These are phyloP conservation scores for Pitta sordida DNA, from an alignment of 2,113 vertebrate species.

Conservation along the genomic window DNA sequence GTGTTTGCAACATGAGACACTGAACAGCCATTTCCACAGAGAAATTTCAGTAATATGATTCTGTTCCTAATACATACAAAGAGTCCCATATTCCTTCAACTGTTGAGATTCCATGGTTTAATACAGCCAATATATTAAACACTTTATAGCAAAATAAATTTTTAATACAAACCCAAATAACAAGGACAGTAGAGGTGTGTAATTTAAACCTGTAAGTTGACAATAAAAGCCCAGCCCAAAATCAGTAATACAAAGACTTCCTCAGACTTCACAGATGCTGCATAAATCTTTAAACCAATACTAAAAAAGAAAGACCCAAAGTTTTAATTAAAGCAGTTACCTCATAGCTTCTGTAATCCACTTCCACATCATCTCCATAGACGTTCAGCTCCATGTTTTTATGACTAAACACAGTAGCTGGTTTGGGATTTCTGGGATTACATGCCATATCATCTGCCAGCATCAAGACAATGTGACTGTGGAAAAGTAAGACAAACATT, in stretches of 20 bases:
- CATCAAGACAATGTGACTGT: slow-evolving; percentile 96
- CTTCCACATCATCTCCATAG: slow-evolving; percentile 97
- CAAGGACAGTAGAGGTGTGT: fast-evolving
- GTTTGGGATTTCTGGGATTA: slow-evolving; percentile 94
- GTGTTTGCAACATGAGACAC: neutral
- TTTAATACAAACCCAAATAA: neutral
- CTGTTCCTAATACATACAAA: neutral
- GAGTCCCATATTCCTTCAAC: neutral
- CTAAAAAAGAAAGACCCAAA: neutral
- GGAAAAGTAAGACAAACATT: neutral
- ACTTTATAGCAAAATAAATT: neutral
- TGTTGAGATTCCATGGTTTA: neutral
- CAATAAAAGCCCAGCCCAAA: neutral
- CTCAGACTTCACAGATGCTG: neutral
- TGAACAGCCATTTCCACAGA: neutral
- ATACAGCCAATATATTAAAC: neutral
- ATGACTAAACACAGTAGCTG: slow-evolving; percentile 96
- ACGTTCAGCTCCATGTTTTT: slow-evolving; percentile 99
- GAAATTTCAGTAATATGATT: neutral
- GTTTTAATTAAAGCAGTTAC: slow-evolving; percentile 56
- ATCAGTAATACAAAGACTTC: neutral
- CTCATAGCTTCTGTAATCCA: slow-evolving; percentile 98
- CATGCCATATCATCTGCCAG: slow-evolving; percentile 98
- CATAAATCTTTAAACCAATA: neutral
- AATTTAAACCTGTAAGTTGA: neutral